Base-by-base conservation (phyloP, 2,113 vertebrate genomes). In the Bucco capensis region DNA sequence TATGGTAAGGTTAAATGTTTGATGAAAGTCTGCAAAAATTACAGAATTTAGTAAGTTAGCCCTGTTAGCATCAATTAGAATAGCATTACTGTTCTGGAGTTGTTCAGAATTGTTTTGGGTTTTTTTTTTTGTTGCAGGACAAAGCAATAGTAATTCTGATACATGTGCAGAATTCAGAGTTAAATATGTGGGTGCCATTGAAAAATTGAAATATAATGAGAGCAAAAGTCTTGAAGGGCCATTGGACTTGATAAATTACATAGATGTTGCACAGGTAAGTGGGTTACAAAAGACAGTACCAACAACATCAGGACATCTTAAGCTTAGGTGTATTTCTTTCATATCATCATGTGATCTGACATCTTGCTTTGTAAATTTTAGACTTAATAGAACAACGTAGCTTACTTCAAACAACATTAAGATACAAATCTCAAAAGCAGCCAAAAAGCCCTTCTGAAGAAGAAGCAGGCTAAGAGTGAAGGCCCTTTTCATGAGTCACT, bases 191-290 rank as follows among this genome's bases (percentile, higher is more conserved):
- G 99, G 99, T 89, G 98, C 98, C 86, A 98, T 99, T 75, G 98
- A 99, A 97, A 99, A 98, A 84, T 51, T 99, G 90, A 98, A 98
- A 86, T 97, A 98, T 66, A 97, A 98, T 25, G 98, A 99, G 92
- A 98, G 98, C 95, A 98, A 97, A 93, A 97, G 92, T 81, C 98
- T 99, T 0, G 98, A 99, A 93, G 98, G 98, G 57, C 98, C 99
- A 8, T 83, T 99, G 90, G 99, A 99, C 93, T 98, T 99, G 91
- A 99, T 99, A 94, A 99, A 98, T 95, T 99, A 99, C 44, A 99
- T 99, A 49, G 99, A 99, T 86, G 97, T 98, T 33, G 98, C 99
- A 62, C 99, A 99, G 98, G 99, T 99, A 96, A 98, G 91, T 33
- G 40, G 6, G 23, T 70, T 46, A 56, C 47, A 58, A 51, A 56